Evolutionary conservation across 2,113 vertebrate species (phyloP), one percentile per base, ranked within the genome.

Genomic region (Centropus bengalensis): DNA sequence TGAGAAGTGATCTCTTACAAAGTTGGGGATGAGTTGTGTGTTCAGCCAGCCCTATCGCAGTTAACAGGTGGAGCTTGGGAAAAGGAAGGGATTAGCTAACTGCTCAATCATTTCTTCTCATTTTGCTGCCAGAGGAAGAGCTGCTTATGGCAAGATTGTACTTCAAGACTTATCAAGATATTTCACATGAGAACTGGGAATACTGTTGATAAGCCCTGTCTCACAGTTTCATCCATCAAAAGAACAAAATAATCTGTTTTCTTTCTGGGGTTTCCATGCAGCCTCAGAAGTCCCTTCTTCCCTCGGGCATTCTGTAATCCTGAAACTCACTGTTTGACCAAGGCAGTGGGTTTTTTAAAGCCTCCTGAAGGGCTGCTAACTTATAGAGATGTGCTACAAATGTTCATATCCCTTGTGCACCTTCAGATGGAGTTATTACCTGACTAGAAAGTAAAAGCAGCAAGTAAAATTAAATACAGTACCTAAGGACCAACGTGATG

Each of bases 111-210:
- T 86, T 78, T 59, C 80, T 88, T 52, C 92, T 95, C 88, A 9
- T 44, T 32, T 1, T 22, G 44, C 92, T 92, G 93, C 93, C 95
- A 73, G 51, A 94, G 75, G 62, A 82, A 92, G 92, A 96, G 89
- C 93, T 95, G 88, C 92, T 94, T 91, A 82, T 44, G 87, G 87
- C 83, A 88, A 82, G 86, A 69, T 49, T 85, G 66, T 73, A 33
- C 93, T 94, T 94, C 74, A 91, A 59, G 87, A 76, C 62, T 85
- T 82, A 89, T 19, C 93, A 82, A 88, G 94, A 88, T 88, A 86
- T 88, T 96, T 86, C 91, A 83, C 80, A 58, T 15, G 47, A 93
- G 92, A 88, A 32, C 82, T 69, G 69, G 95, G 92, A 95, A 77
- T 95, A 73, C 71, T 90, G 76, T 67, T 82, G 95, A 91, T 96